Evolutionary conservation across 2,797 vertebrate genomes (phyloP).

Genomic region (Pantherophis vulpinus): DNA sequence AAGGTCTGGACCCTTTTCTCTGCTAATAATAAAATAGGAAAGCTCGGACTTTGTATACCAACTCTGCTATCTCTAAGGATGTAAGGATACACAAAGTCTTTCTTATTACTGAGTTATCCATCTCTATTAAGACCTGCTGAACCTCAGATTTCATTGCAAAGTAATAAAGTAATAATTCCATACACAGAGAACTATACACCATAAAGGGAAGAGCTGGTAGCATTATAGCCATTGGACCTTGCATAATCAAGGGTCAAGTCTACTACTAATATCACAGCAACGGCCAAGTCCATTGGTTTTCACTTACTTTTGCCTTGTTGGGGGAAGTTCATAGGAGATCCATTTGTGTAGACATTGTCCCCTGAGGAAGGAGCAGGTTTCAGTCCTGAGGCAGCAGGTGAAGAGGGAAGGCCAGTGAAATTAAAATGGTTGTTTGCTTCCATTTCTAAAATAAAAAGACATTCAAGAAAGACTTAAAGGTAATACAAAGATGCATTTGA

Average conservation of each 20-base stretch:
- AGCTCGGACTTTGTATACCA: background rate
- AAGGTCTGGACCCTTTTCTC: background rate
- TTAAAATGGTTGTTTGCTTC: constrained; percentile 94
- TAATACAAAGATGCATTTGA: background rate
- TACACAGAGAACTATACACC: background rate
- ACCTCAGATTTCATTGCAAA: background rate
- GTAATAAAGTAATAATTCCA: background rate
- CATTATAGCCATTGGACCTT: background rate
- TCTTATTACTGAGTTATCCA: background rate
- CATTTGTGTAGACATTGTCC: constrained; percentile 90
- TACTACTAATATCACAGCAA: background rate
- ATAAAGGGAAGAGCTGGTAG: background rate
- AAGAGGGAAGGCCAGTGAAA: constrained; percentile 85
- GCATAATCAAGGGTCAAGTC: background rate
- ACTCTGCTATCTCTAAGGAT: background rate
- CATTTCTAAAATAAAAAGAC: constrained; percentile 79
- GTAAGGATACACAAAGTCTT: background rate
- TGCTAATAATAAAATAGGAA: background rate
- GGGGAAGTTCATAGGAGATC: constrained; percentile 89
- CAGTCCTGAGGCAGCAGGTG: constrained; percentile 92
- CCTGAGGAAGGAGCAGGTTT: constrained; percentile 89
- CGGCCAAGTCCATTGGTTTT: background rate
- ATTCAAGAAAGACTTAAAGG: background rate
- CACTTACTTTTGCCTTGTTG: constrained; percentile 92
- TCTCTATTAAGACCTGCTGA: background rate